These are phyloP conservation scores for Whitmania pigra DNA, from an alignment of 1,140 invertebrate species.

Conservation along the genomic window DNA sequence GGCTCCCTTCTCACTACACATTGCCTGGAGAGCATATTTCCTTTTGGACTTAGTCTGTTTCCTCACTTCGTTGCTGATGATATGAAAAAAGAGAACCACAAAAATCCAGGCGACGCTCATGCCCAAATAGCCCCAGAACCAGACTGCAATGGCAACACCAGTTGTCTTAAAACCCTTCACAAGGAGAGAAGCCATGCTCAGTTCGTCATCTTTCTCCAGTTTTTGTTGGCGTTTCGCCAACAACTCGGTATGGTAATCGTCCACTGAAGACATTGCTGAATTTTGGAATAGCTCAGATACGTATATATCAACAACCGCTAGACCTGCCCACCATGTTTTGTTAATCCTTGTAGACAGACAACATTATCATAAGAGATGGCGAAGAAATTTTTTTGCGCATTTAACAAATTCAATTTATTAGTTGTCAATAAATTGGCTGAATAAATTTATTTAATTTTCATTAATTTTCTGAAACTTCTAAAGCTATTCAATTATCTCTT, in stretches of 20 bases:
- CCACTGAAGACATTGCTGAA: constrained; percentile 4
- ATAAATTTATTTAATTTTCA: too few relatives aligned
- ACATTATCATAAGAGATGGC: too few relatives aligned
- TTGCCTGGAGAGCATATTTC: constrained; percentile 23
- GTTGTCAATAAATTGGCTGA: too few relatives aligned
- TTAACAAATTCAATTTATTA: too few relatives aligned
- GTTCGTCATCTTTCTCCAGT: constrained; percentile 8
- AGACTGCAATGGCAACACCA: constrained; percentile 23
- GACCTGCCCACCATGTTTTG: too few relatives aligned
- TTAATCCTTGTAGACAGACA: too few relatives aligned
- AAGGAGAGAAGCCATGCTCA: constrained; percentile 23
- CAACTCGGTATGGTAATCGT: constrained; percentile 4
- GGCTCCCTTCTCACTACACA: constrained; percentile 26
- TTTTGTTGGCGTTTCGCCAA: constrained; percentile 6
- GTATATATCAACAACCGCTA: too few relatives aligned
- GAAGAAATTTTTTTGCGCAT: too few relatives aligned
- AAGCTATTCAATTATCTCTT: too few relatives aligned
- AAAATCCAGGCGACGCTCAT: constrained; percentile 29
- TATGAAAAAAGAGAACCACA: constrained; percentile 26
- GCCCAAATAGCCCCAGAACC: constrained; percentile 28
- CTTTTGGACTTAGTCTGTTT: constrained; percentile 22
- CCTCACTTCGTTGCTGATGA: constrained; percentile 24
- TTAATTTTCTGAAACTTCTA: too few relatives aligned
- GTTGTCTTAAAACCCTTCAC: constrained; percentile 26
- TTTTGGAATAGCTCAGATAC: too few relatives aligned